These are phyloP conservation scores for Myotis daubentonii DNA, from an alignment of 2,797 vertebrate species.

Conservation along the genomic window DNA sequence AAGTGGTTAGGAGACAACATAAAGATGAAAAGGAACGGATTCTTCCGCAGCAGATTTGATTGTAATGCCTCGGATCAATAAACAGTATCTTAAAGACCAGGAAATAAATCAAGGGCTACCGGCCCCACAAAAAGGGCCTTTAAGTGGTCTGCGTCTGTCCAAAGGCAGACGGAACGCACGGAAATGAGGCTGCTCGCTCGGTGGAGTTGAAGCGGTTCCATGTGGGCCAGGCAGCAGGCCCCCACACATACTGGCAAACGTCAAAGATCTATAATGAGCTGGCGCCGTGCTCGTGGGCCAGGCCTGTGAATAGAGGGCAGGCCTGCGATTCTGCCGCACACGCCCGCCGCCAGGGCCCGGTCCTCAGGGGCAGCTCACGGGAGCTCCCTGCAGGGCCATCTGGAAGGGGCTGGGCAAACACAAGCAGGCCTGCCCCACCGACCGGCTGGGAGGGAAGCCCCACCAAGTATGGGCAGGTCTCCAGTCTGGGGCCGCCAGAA, in stretches of 20 bases:
- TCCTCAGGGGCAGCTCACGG: fast-evolving
- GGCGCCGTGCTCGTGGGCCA: neutral
- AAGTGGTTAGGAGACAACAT: conserved; percentile 61
- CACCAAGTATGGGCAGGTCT: neutral
- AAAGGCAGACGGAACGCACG: neutral
- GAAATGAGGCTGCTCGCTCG: conserved; percentile 18
- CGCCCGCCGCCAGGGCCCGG: neutral
- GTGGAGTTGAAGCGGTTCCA: neutral
- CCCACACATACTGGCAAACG: neutral
- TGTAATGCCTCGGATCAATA: conserved; percentile 65
- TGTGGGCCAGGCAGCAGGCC: conserved; percentile 31
- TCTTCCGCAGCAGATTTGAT: conserved; percentile 59
- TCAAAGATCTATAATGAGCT: neutral
- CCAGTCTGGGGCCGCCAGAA: neutral
- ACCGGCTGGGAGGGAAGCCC: neutral
- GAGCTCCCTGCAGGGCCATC: neutral
- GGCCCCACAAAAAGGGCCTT: neutral
- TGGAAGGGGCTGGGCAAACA: neutral
- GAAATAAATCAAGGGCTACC: neutral
- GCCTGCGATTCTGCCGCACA: neutral
- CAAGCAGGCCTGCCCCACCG: too few species aligned
- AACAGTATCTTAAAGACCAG: conserved; percentile 35
- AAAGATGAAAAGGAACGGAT: conserved; percentile 63
- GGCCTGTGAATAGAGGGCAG: fast-evolving
- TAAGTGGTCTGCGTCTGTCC: neutral